Base-by-base conservation (phyloP, 2,113 vertebrate genomes). In the Eidolon helvum region DNA sequence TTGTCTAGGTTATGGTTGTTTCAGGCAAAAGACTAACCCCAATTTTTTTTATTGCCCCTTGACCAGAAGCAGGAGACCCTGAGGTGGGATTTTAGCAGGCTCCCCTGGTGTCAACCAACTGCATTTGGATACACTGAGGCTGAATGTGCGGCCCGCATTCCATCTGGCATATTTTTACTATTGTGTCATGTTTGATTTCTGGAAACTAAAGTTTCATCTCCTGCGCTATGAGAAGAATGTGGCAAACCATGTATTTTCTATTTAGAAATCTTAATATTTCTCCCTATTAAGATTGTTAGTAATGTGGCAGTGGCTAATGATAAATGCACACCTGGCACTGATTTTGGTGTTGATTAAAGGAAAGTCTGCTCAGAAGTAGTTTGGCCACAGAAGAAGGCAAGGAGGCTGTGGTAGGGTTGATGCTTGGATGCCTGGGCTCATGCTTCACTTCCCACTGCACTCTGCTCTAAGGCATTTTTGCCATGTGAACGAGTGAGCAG, bases 171-270 rank as follows among this genome's bases (percentile, higher is more conserved):
- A 7, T 92, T 91, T 96, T 83, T 19, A 72, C 65, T 71, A 59
- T 74, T 48, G 33, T 38, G 79, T 94, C 78, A 65, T 85, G 84
- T 80, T 80, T 95, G 50, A 77, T 40, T 89, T 77, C 71, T 72
- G 59, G 66, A 96, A 96, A 97, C 38, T 28, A 88, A 61, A 82
- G 86, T 96, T 90, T 91, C n/a, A 95, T 91, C 88, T 79, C 24
- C 33, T 38, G 24, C 80, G 97, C 50, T 98, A 22, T 1, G 91
- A 95, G 33, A 93, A 63, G 40, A 96, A 95, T 96, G 97, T 50
- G 48, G 86, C 45, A 87, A 95, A 97, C 79, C 59, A 22, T 10
- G 65, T 87, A 86, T 96, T 97, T 97, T 94, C 65, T 92, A 69
- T 88, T 86, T 77, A 57, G 65, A 91, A 97, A 84, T 33, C 19